A percentile compares a stretch with the other conserved stretches of the same genome.
phyloP scores from a whole-genome alignment of 1,140 invertebrate genomes.

The Melanaphis sacchari region DNA sequence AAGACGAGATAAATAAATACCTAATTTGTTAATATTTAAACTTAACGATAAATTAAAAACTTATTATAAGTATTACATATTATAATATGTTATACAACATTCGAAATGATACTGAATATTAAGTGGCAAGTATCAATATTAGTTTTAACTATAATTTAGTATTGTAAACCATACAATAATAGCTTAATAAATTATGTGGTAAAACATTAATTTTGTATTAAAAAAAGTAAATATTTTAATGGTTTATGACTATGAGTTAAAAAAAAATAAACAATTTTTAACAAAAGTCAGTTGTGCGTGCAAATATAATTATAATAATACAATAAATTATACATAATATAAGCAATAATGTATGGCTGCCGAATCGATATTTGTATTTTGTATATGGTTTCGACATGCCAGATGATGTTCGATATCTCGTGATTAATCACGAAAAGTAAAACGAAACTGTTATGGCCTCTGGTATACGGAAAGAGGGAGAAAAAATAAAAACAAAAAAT shows the following conservation, averaged over 20 bases:
- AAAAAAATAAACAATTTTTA: too few species aligned
- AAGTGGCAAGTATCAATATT: neutral
- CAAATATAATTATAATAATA: neutral
- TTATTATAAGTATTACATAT: neutral
- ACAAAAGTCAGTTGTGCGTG: neutral
- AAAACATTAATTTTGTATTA: too few species aligned
- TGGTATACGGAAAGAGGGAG: neutral
- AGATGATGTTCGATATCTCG: neutral
- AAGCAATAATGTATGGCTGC: neutral
- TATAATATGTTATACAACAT: neutral
- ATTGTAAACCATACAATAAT: too few species aligned
- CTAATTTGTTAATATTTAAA: neutral
- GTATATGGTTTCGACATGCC: neutral
- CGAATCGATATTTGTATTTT: neutral
- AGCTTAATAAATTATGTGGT: too few species aligned
- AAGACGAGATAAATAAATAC: neutral
- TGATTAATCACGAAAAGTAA: slow-evolving; percentile 25
- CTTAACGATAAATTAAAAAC: neutral
- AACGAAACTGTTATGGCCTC: neutral
- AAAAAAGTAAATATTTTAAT: too few species aligned
- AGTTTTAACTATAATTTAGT: neutral
- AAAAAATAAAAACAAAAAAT: neutral
- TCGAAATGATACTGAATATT: neutral
- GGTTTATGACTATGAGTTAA: too few species aligned
- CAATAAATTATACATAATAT: neutral